Evolutionary conservation across 2,797 vertebrate genomes (phyloP), one percentile per base, ranked within the genome.

Genomic region (Melanotaenia pygmaea): DNA sequence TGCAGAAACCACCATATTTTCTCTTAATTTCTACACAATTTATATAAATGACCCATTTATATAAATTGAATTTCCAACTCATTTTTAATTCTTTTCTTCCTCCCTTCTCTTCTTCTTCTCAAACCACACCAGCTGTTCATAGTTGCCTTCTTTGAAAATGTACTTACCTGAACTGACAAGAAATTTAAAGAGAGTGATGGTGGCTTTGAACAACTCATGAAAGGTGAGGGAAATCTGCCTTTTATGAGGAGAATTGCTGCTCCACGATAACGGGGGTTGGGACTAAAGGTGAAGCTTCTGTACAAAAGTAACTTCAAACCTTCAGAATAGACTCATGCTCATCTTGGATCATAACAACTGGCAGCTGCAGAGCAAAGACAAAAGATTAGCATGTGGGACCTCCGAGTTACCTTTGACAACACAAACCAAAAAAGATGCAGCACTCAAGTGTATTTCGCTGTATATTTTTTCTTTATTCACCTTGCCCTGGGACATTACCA

Each of bases 161-260:
- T 86, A 89, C 87, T 93, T 92, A 91, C 84, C 69, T 64, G 65
- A 93, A 92, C 84, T 89, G 87, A 91, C 83, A 84, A 85, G 80
- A 92, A 89, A 92, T 91, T 89, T 90, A 80, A 92, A 91, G 80
- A 58, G 34, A 86, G 79, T 45, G 72, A 89, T 51, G 40, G 73
- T 37, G n/a, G 86, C 88, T 90, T 92, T 91, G 85, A 91, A 84
- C 80, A 89, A 79, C 89, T 89, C 85, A 86, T 88, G 79, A 91
- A 92, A 92, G 87, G 83, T 80, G 73, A 76, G 81, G 64, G 77
- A 90, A 86, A 92, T 79, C 80, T 86, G 85, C 73, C 83, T 80
- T 88, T 85, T 74, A 80, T 80, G 76, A 71, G 86, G 80, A 86
- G 76, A 85, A 86, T 79, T 77, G 85, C 80, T 79, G 80, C 70